phyloP scores from a whole-genome alignment of 64 coral and sea anemone genomes.

The Anthopleura sola region DNA sequence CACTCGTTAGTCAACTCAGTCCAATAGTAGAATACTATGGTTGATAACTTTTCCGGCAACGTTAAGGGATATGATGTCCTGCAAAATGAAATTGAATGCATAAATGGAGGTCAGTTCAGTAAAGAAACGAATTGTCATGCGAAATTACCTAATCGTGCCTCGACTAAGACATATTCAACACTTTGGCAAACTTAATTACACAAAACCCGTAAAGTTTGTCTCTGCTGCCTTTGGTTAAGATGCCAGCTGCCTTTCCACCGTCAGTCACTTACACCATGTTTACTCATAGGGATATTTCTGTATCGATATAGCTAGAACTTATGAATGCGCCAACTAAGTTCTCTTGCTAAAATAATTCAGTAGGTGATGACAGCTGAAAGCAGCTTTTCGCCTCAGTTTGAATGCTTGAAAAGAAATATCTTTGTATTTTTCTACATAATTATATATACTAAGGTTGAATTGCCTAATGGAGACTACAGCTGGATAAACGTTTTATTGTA shows the following conservation, averaged over 20 bases:
- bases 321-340: not conserved
- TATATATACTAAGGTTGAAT: not conserved
- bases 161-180: not conserved
- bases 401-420: not conserved
- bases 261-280: not conserved
- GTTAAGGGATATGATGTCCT: not conserved
- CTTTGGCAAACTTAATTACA: not conserved
- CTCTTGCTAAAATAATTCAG: not conserved
- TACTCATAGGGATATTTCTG: too few relatives aligned
- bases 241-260: not conserved
- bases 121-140: not conserved
- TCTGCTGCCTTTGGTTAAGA: not conserved
- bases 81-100: not conserved
- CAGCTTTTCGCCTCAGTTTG: not conserved
- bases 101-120: not conserved
- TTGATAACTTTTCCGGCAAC: too few relatives aligned
- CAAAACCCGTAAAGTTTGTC: slow-evolving; percentile 9
- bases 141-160: not conserved
- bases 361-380: not conserved
- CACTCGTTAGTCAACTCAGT: too few relatives aligned
- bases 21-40: too few relatives aligned
- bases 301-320: not conserved
- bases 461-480: not conserved
- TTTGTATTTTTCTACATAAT: not conserved
- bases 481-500: not conserved